phyloP scores from a whole-genome alignment of 2,797 vertebrate species.

The Typhlichthys subterraneus region DNA sequence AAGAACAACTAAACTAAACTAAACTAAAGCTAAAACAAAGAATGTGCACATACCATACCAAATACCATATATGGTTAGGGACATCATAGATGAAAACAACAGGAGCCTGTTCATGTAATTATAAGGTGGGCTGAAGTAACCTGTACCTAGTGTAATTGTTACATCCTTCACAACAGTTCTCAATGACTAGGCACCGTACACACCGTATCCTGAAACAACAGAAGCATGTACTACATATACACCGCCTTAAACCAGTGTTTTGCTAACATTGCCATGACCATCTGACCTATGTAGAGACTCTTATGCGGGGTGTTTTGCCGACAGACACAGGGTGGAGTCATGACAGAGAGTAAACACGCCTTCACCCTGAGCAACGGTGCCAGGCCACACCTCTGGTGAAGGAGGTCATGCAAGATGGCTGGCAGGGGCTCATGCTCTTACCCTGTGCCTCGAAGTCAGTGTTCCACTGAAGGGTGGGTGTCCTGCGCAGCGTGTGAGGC shows the following conservation, averaged over 20 bases:
- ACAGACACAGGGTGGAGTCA: not conserved
- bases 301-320: not conserved
- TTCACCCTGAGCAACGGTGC: too few relatives aligned
- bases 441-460: conserved; percentile 69
- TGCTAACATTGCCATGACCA: not conserved
- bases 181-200: not conserved
- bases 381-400: conserved; percentile 8
- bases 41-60: too few relatives aligned
- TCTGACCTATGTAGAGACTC: not conserved
- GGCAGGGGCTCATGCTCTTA: conserved; percentile 32
- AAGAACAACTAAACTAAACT: too few relatives aligned
- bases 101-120: too few relatives aligned
- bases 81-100: too few relatives aligned
- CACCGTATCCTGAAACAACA: not conserved
- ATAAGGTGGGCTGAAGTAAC: too few relatives aligned
- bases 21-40: too few relatives aligned
- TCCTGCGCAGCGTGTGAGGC: conserved; percentile 85
- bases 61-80: too few relatives aligned
- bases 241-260: not conserved
- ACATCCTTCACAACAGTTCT: too few relatives aligned
- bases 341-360: conserved; percentile 6
- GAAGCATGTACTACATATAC: not conserved
- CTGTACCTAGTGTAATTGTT: too few relatives aligned
- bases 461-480: conserved; percentile 65
- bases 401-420: conserved; percentile 16